Evolutionary conservation across 2,797 vertebrate species (phyloP), one percentile per base, ranked within the genome.

Genomic region (Anniella stebbinsi): DNA sequence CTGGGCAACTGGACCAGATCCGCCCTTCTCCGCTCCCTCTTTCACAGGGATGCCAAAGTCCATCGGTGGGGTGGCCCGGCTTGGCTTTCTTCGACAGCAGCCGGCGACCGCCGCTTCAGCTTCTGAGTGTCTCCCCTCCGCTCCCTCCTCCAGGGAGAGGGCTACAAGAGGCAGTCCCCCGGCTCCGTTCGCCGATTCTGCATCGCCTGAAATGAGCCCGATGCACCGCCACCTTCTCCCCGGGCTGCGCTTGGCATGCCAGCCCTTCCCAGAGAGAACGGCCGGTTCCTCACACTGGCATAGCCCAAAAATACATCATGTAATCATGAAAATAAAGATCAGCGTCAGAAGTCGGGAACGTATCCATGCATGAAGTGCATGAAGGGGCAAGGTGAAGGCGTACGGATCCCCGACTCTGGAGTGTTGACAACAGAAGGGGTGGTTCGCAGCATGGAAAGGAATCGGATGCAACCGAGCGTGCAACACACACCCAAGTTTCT

Each of bases 171-270:
- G 23, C 23, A 25, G n/a, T 28, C 7, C 17, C 21, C 28, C 10
- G 33, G 69, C 48, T 70, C 36, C 66, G 23, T 8, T 41, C 1
- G 4, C 38, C 1, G 1, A n/a, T 78, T 13, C n/a, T 33, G 60
- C 5, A 25, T 54, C 1, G 4, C 78, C 91, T 2, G 78, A 84
- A 72, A 4, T 21, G 63, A 63, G n/a, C 92, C 45, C 38, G 33
- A 88, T 17, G 21, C 30, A 17, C 41, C 0, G n/a, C 33, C 66
- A 36, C 78, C 30, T 86, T 87, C 86, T 90, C 41, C 89, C 91
- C 78, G 91, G 72, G 1, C 84, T 7, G 41, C 80, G 72, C 83
- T 9, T 87, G 89, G 30, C 91, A 94, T 92, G 66, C 93, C 95
- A 83, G 76, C 66, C 89, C 83, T 91, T 30, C 75, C 84, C 75